Evolutionary conservation across 2,888 invertebrate genomes (phyloP), one percentile per base, ranked within the genome.

Genomic region (Sinohyriopsis cumingii): DNA sequence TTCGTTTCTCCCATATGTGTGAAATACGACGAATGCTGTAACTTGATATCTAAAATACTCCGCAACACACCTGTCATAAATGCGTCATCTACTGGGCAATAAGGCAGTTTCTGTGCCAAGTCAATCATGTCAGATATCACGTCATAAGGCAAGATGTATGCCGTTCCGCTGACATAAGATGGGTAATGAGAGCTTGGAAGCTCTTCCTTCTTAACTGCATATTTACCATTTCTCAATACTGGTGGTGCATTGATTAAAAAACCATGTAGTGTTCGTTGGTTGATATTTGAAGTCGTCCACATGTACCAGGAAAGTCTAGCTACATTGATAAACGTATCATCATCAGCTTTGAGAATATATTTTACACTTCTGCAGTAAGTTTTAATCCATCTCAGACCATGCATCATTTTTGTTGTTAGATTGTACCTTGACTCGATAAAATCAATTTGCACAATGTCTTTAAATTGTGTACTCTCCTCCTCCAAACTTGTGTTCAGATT

Each of bases 61-160:
- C 80, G 72, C 20, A 85, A 72, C 53, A 83, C 72, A 3, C 86
- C 86, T 7, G 86, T 84, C 12, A 86, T 75, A 61, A 80, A 84
- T 5, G 80, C 86, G 60, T 86, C 86, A 65, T 85, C 86, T 24
- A 85, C 78, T 3, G 79, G 77, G 19, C 84, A 64, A 62, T 81
- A 76, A 3, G 81, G 82, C 67, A 84, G 55, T 28, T 78, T 72
- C 53, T 79, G 74, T 0, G 84, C 79, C 9, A 74, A 68, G 55
- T 69, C 69, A 24, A 80, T 71, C 28, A 85, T 63, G 22, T 73
- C 59, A 22, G 71, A 7, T 2, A 77, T 73, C 3, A 82, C 78
- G 22, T 78, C 76, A 20, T 68, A 69, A 59, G 81, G 81, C 12
- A 84, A 67, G 45, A 79, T 81, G 69, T 85, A 85, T 3, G 80